Base-by-base conservation (phyloP, 2,888 invertebrate genomes). In the Drosophila histrio region DNA sequence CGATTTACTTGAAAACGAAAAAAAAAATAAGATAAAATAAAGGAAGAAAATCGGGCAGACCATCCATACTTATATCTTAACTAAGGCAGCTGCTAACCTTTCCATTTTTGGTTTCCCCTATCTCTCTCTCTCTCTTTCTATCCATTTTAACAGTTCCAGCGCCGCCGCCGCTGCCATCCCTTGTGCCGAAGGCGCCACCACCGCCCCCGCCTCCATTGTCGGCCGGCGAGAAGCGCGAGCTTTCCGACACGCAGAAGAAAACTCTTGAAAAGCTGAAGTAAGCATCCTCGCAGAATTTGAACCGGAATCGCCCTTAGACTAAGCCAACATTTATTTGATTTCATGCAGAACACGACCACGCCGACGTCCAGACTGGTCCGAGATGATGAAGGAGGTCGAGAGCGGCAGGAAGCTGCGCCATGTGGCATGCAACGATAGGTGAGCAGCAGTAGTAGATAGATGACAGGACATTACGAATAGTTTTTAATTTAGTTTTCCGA, bases 321-420 rank as follows among this genome's bases (percentile, higher is more conserved):
- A 54, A 69, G 41, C 46, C 53, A 56, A 34, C 46, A 60, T 70
- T 72, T 68, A 77, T 77, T 68, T 78, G 46, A 66, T 61, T 62
- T 64, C 30, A 54, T 53, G 5, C 44, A 93, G 93, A 89, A 92
- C 95, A 78, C 93, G 96, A 78, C 96, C 97, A 0, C 93, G 97
- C 75, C 95, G 93, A 88, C 94, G 97, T 76, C 97, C 97, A 0
- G 97, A 97, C 90, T 97, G 97, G 97, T 96, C 94, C 13, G 94
- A 95, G 82, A 95, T 97, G 95, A 96, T 97, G 95, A 97, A 97
- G 91, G 97, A 97, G 91, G 96, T 97, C n/a, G 97, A 97, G 90
- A 93, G 94, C 72, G 96, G 96, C 47, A 95, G 91, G 86, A 96
- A 95, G 89, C 92, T 97, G 72, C 95, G 94, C 87, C 95, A 97